Evolutionary conservation across 2,797 vertebrate genomes (phyloP), one percentile per base, ranked within the genome.

Genomic region (Eleutherodactylus coqui): DNA sequence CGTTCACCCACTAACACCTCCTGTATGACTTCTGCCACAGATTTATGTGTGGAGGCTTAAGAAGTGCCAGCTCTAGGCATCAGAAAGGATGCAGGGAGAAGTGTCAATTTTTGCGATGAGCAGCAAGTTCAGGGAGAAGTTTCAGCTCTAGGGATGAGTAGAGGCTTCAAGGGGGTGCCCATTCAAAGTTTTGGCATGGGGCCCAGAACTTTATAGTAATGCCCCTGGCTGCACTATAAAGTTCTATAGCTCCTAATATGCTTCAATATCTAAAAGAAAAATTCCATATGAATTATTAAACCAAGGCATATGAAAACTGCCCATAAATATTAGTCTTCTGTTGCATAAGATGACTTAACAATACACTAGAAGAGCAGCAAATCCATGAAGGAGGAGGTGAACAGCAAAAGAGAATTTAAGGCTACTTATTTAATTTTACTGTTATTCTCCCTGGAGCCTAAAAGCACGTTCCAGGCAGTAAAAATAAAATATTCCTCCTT

Each of bases 331-430:
- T 73, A 73, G 9, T 38, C 21, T 75, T 4, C 1, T 49, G 17
- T 47, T 73, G 27, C 27, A 43, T 73, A n/a, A 73, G 36, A 45
- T 73, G 24, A n/a, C 36, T 43, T 75, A 75, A 47, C 14, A 75
- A 75, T 36, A 29, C n/a, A 45, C 4, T 0, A 41, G 5, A 41
- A 73, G 43, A 47, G 17, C 19, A 45, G 43, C 29, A 3, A 62
- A 62, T 29, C 21, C 27, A 62, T 32, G n/a, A 14, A 62, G 27
- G 43, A 17, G n/a, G 13, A 27, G 17, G 43, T 29, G 43, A 75
- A 75, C 41, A 45, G 58, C 58, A 13, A 16, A 27, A n/a, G 34
- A 8, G 72, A 45, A 6, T 47, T 19, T 17, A 17, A 7, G 41
- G 43, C 43, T 75, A 47, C 47, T 75, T 29, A 75, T 17, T 45